A percentile compares a stretch with the other conserved stretches of the same genome.
Evolutionary conservation across 2,888 invertebrate genomes (phyloP).

Genomic region (Cacoxenus indagator): DNA sequence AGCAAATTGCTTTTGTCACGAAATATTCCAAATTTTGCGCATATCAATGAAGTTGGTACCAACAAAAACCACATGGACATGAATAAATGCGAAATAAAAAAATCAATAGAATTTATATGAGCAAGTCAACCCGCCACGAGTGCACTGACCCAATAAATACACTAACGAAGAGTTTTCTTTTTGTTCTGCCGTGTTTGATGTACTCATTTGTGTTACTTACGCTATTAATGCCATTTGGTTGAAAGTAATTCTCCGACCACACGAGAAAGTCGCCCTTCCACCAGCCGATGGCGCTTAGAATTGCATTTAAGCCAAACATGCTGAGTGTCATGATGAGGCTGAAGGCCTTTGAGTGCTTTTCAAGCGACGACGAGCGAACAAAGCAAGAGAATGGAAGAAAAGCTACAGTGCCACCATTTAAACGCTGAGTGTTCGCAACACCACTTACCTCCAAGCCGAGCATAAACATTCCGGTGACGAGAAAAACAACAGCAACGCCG

Average conservation of each 20-base stretch:
- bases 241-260: slow-evolving; percentile 66
- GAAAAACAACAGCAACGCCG: slow-evolving; percentile 73
- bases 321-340: slow-evolving; percentile 69
- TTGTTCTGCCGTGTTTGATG: neutral
- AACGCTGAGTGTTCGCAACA: neutral
- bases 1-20: slow-evolving; percentile 54
- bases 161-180: neutral
- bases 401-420: neutral
- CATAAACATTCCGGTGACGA: slow-evolving; percentile 74
- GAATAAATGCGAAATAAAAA: too few species aligned
- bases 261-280: slow-evolving; percentile 64
- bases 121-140: slow-evolving; percentile 33
- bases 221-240: slow-evolving; percentile 68
- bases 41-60: too few species aligned
- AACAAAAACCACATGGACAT: too few species aligned
- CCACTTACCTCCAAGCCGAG: slow-evolving; percentile 73
- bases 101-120: slow-evolving; percentile 20
- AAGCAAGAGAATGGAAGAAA: neutral
- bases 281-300: slow-evolving; percentile 67
- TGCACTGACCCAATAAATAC: slow-evolving; percentile 59
- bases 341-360: slow-evolving; percentile 69
- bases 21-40: slow-evolving; percentile 31
- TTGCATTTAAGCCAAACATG: slow-evolving; percentile 68
- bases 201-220: slow-evolving; percentile 53
- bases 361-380: neutral